Evolutionary conservation across 2,797 vertebrate species (phyloP), one percentile per base, ranked within the genome.

Genomic region (Diplodus puntazzo): DNA sequence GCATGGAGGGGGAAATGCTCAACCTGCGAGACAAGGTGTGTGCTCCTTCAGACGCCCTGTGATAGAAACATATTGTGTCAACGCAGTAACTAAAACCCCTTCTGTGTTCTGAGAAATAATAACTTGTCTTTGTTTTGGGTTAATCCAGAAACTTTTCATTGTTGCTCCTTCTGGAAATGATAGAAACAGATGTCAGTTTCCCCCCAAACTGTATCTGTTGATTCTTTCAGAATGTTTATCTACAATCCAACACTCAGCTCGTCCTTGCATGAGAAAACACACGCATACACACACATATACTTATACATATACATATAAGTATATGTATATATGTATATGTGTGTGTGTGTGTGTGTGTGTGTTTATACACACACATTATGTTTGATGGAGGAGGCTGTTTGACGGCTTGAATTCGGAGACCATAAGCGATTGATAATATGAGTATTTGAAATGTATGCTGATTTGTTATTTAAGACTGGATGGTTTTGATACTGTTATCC

Each of bases 21-120:
- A 92, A 92, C 58, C 95, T 98, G 6, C 95, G 96, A 88, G 97
- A 98, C 46, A 96, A 96, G 94, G 98, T 98, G 78, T 83, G 94
- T 60, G 0, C 13, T 39, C n/a, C 11, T 55, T 5, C 20, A 10
- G 48, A 45, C 21, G 21, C 4, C 11, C 34, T 18, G 2, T 17
- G 42, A 25, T 45, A 62, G 3, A 10, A 34, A 45, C 23, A 43
- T 9, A 23, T 2, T 60, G 18, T 34, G 30, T 34, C 3, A 34
- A 59, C 13, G 34, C 12, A 54, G 25, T 34, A 34, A 34, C 34
- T 34, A 34, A 34, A 34, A 9, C 34, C 7, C 34, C 7, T 34
- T 34, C 34, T 34, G 34, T 34, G 34, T 34, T 34, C 7, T 34
- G 34, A 34, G 34, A 34, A 34, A 34, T 34, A 34, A 8, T 34